A percentile compares a stretch with the other conserved stretches of the same genome.
phyloP scores from a whole-genome alignment of 2,888 invertebrate genomes.

The Cosmopolites sordidus region DNA sequence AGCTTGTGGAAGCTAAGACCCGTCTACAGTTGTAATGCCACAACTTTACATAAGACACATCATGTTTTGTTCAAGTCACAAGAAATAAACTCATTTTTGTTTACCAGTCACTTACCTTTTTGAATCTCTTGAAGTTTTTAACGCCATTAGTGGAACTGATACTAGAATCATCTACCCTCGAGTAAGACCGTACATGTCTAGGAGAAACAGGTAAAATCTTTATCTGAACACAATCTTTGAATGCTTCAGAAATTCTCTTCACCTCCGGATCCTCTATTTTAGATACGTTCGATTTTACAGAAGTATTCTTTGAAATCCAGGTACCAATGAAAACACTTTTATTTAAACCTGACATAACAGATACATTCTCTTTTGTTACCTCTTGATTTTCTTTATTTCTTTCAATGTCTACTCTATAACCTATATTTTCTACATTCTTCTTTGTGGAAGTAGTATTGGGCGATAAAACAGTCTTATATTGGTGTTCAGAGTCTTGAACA shows the following conservation, averaged over 20 bases:
- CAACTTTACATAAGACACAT: too few species aligned
- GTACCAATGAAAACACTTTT: slow-evolving; percentile 12
- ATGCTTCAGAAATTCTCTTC: slow-evolving; percentile 30
- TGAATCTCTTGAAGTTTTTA: slow-evolving; percentile 35
- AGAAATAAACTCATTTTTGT: too few species aligned
- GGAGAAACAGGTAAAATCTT: slow-evolving; percentile 18
- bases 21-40: too few species aligned
- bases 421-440: too few species aligned
- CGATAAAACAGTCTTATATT: too few species aligned
- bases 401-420: too few species aligned
- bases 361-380: not conserved
- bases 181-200: not conserved
- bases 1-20: too few species aligned
- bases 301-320: slow-evolving; percentile 27
- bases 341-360: not conserved
- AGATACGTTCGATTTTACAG: not conserved
- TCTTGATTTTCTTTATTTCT: too few species aligned
- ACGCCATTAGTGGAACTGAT: slow-evolving; percentile 6
- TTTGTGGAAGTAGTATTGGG: too few species aligned
- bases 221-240: slow-evolving; percentile 34
- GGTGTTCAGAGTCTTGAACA: too few species aligned
- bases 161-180: slow-evolving; percentile 3
- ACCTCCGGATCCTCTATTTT: slow-evolving; percentile 27
- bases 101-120: slow-evolving; percentile 29
- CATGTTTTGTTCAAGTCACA: too few species aligned